These are phyloP conservation scores for Pollachius pollachius DNA, from an alignment of 2,113 vertebrate genomes.

Conservation along the genomic window DNA sequence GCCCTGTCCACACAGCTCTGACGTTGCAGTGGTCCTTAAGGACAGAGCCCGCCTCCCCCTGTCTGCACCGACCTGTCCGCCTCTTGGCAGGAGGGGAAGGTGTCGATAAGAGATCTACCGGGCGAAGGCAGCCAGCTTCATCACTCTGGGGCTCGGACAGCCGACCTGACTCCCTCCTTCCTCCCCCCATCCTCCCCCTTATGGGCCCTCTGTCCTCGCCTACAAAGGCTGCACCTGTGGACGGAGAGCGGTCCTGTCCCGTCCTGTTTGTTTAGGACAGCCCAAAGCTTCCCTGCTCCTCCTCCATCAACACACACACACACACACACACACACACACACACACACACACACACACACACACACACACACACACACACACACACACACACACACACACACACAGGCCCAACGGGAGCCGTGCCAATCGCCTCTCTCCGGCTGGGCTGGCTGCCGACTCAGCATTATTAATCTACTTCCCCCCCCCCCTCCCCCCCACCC, in stretches of 20 bases:
- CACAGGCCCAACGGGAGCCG: constrained; percentile 24
- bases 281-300: constrained; percentile 49
- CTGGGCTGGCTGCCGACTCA: constrained; percentile 55
- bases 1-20: constrained; percentile 44
- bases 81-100: too few relatives aligned
- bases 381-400: too few relatives aligned
- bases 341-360: too few relatives aligned
- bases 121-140: constrained; percentile 28
- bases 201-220: constrained; percentile 25
- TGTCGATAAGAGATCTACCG: constrained; percentile 11
- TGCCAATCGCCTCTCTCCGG: constrained; percentile 28
- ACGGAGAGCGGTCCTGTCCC: constrained; percentile 59
- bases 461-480: constrained; percentile 44
- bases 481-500: constrained; percentile 1
- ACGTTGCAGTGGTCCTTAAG: neutral
- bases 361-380: too few relatives aligned
- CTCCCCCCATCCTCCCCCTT: constrained; percentile 38
- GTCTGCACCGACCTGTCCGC: constrained; percentile 8
- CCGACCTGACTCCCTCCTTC: too few relatives aligned
- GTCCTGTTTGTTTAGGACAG: constrained; percentile 71
- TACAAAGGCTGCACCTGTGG: constrained; percentile 73
- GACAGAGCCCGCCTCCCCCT: too few relatives aligned
- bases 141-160: constrained; percentile 21
- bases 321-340: too few relatives aligned
- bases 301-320: constrained; percentile 2